Base-by-base conservation (phyloP, 2,888 invertebrate species). In the Yponomeuta cagnagella region DNA sequence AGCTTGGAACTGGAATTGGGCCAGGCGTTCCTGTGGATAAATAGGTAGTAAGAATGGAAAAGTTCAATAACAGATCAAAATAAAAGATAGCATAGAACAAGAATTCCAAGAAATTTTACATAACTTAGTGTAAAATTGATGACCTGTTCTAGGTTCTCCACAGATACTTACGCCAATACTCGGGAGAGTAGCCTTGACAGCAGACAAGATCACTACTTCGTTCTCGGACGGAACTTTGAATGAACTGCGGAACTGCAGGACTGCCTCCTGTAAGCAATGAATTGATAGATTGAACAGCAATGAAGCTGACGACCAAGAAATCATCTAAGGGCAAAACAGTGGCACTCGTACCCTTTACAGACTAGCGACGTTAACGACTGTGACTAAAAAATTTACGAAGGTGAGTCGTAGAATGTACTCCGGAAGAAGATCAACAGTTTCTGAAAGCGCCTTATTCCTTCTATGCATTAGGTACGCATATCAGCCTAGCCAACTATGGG, bases 1-100 rank as follows among this genome's bases (percentile, higher is more conserved):
- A 63, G 79, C 85, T 75, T 89, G 89, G 9, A 91, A 72, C 67
- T 83, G 74, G 48, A 91, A 70, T 74, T 90, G 90, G 48, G 81
- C 74, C 77, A 89, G 88, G 69, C 90, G 90, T 70, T 89, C 84
- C 91, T 91, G 77, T 8, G 43, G 43, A 43, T 43, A 8, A 8
- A 43, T 43, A 43, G 43, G 8, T 43, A 6, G 8, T 43, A 43
- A 43, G 43, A 30, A 75, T 76, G 68, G 74, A 75, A 72, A 64
- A 43, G 2, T 37, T 48, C 9, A 67, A 48, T 67, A 43, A 23
- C 6, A 30, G 2, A 30, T 64, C 6, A 64, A 37, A 6, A n/a
- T n/a, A 6, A 12, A 1, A 63, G 30, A 65, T 23, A 30, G 30
- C 31, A 23, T 65, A 65, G 31, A 65, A 65, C 30, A 65, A 30